These are phyloP conservation scores for Dasyornis broadbenti DNA, from an alignment of 2,113 vertebrate species.

Conservation along the genomic window DNA sequence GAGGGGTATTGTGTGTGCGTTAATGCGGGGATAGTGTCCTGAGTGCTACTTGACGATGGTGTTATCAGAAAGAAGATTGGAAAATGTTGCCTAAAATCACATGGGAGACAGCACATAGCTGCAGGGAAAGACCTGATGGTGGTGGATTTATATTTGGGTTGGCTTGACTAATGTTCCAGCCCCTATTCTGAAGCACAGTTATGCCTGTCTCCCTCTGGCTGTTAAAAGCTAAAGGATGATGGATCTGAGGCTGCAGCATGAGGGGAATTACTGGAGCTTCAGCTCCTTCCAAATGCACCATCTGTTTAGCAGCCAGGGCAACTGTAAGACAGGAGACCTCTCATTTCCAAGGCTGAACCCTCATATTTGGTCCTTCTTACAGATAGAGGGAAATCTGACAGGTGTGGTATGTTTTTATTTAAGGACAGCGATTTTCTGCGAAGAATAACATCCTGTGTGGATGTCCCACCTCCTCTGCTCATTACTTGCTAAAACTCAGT, in stretches of 20 bases:
- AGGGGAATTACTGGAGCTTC: neutral
- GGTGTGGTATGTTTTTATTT: neutral
- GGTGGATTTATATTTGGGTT: neutral
- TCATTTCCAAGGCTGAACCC: neutral
- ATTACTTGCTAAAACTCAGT: neutral
- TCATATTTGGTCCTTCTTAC: neutral
- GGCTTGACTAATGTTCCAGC: neutral
- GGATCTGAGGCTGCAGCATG: neutral
- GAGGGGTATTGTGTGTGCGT: neutral
- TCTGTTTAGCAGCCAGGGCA: neutral
- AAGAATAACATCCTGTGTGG: neutral
- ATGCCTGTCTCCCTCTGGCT: neutral
- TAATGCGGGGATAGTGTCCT: neutral
- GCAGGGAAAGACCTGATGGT: neutral
- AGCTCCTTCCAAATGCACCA: neutral
- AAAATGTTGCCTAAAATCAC: slow-evolving; percentile 30
- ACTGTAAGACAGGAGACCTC: neutral
- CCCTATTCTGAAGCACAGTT: neutral
- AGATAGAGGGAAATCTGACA: neutral
- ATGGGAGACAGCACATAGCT: neutral
- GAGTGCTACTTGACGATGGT: neutral
- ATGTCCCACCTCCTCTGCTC: neutral
- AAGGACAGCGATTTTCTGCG: neutral
- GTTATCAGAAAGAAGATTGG: neutral
- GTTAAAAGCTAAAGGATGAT: neutral